Evolutionary conservation across 2,113 vertebrate species (phyloP).

Genomic region (Anguilla japonica): DNA sequence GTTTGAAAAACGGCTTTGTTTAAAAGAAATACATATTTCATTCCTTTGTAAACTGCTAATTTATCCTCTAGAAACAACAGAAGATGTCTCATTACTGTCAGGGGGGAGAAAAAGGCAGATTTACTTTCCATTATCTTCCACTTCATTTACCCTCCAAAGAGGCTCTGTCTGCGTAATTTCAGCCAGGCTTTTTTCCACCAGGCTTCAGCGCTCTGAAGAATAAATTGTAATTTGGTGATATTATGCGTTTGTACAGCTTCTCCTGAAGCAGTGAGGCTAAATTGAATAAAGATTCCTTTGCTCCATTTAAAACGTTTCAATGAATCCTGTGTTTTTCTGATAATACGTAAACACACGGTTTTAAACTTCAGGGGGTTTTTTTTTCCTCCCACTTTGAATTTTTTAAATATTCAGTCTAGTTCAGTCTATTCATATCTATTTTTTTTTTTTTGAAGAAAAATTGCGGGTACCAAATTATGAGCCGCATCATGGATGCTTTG

Average conservation of each 20-base stretch:
- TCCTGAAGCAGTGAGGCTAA: background rate
- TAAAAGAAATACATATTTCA: background rate
- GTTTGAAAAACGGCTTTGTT: background rate
- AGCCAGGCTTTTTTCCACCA: background rate
- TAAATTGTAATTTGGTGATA: background rate
- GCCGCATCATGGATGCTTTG: background rate
- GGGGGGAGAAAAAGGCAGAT: conserved; percentile 51
- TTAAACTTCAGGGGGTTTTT: background rate
- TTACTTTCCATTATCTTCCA: conserved; percentile 63
- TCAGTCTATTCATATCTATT: too few relatives aligned
- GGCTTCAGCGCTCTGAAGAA: background rate
- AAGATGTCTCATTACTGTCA: conserved; percentile 39
- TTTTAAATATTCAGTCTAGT: background rate
- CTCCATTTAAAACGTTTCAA: background rate
- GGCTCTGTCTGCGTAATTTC: conserved; percentile 21
- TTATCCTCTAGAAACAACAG: conserved; percentile 31
- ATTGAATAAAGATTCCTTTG: background rate
- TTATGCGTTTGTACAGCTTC: background rate
- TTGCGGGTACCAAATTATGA: background rate
- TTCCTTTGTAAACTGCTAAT: conserved; percentile 12
- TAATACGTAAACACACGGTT: background rate
- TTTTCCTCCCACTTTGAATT: background rate
- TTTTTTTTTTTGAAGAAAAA: background rate
- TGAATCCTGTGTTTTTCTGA: background rate
- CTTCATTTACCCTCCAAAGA: conserved; percentile 62